These are phyloP conservation scores for Drosophila bocki DNA, from an alignment of 1,140 invertebrate species.

Conservation along the genomic window DNA sequence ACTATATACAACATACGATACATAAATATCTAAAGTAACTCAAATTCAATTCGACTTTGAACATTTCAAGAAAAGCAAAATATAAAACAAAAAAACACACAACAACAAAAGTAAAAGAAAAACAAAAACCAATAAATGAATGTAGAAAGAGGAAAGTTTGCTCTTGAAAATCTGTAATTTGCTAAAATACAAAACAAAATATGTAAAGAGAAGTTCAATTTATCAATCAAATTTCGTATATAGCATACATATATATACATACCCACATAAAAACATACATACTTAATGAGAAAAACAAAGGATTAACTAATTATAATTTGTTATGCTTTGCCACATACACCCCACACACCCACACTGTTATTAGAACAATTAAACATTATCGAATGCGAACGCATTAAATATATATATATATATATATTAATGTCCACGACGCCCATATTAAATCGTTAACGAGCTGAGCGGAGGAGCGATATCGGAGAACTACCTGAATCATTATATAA, in stretches of 20 bases:
- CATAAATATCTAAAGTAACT: conserved; percentile 56
- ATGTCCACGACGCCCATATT: conserved; percentile 43
- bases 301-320: conserved; percentile 69
- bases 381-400: conserved; percentile 57
- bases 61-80: conserved; percentile 40
- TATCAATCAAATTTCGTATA: conserved; percentile 66
- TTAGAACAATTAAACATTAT: conserved; percentile 80
- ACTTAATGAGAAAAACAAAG: conserved; percentile 39
- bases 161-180: conserved; percentile 41
- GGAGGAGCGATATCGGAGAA: conserved; percentile 23
- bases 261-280: conserved; percentile 38
- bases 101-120: conserved; percentile 16
- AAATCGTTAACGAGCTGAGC: conserved; percentile 15
- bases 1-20: conserved; percentile 58
- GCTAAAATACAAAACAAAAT: conserved; percentile 49
- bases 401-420: conserved; percentile 19
- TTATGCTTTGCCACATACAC: conserved; percentile 68
- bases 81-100: background rate
- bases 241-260: conserved; percentile 42
- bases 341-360: conserved; percentile 68
- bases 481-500: conserved; percentile 52
- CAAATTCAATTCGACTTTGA: conserved; percentile 46
- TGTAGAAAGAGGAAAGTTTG: conserved; percentile 3
- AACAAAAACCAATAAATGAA: conserved; percentile 6
- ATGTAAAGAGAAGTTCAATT: conserved; percentile 62